Evolutionary conservation across 2,113 vertebrate species (phyloP), one percentile per base, ranked within the genome.

Genomic region (Edolisoma coerulescens): DNA sequence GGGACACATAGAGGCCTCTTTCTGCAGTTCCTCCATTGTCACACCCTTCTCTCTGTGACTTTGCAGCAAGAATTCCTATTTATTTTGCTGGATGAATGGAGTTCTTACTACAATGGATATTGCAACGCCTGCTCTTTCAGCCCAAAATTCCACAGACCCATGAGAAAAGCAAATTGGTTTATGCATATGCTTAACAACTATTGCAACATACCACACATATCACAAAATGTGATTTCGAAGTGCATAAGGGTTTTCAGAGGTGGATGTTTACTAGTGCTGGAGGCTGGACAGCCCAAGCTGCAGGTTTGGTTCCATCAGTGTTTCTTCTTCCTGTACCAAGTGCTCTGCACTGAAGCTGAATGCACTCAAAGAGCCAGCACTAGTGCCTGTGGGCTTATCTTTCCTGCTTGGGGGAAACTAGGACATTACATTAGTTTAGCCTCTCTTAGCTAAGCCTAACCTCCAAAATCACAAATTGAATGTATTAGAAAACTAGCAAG

Each of bases 31-130:
- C 9, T 50, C 27, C 23, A 44, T 47, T 84, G 74, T 64, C 21
- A 60, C 24, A 84, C 15, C 13, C 28, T 83, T 59, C 39, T 67
- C 37, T 73, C 60, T 44, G 44, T 47, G 56, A 68, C 37, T 84
- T 93, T 79, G 26, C 33, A 80, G 44, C 10, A 76, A 73, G 44
- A 90, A 85, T 70, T 76, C 37, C 32, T 23, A 24, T 84, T 67
- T 85, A 82, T 52, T 77, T 39, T 77, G 12, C 42, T 74, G 35
- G 35, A 67, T 92, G 22, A 65, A 18, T 1, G 1, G 35, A 60
- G n/a, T 64, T 45, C 8, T 65, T 65, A 41, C n/a, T 22, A 41
- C 3, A 13, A 7, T 0, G 0, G 57, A 39, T 44, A 41, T 6
- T 47, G 22, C 1, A 6, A 52, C 5, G 2, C 15, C 65, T 89